phyloP scores from a whole-genome alignment of 2,888 invertebrate species.

The Pedicia rivosa region DNA sequence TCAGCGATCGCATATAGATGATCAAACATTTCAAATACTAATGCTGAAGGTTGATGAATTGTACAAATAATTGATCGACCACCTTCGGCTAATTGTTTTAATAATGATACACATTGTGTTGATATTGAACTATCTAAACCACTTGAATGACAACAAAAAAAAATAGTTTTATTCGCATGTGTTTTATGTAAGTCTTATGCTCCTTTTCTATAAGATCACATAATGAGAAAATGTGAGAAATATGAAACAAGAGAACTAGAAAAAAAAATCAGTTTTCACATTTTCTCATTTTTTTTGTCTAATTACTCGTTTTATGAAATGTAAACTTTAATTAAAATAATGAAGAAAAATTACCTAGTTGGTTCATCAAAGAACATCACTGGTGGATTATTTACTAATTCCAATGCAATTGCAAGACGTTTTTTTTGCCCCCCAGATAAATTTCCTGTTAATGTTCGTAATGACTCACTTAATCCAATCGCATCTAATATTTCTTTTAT shows the following conservation, averaged over 20 bases:
- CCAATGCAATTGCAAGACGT: conserved; percentile 75
- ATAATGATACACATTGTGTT: conserved; percentile 62
- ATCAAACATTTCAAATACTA: conserved; percentile 76
- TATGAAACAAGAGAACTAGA: no score
- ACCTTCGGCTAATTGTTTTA: conserved; percentile 66
- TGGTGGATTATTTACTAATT: conserved; percentile 81
- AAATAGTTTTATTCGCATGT: no score
- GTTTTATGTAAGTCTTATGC: no score
- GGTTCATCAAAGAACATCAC: conserved; percentile 92
- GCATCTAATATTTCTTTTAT: conserved; percentile 64
- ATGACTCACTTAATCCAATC: conserved; percentile 49
- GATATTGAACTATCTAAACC: conserved; percentile 69
- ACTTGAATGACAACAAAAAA: no score
- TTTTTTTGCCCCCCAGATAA: conserved; percentile 86
- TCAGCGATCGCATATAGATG: conserved; percentile 68
- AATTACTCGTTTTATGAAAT: not conserved
- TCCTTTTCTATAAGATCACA: no score
- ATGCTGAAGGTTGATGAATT: conserved; percentile 83
- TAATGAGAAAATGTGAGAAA: no score
- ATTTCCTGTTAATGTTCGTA: conserved; percentile 48
- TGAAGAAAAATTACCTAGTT: conserved; percentile 70
- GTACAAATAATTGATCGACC: conserved; percentile 78
- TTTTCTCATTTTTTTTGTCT: no score
- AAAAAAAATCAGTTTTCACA: no score
- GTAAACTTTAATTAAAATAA: conserved; percentile 2